phyloP scores from a whole-genome alignment of 1,140 invertebrate genomes.

The Heliconius hermathena region DNA sequence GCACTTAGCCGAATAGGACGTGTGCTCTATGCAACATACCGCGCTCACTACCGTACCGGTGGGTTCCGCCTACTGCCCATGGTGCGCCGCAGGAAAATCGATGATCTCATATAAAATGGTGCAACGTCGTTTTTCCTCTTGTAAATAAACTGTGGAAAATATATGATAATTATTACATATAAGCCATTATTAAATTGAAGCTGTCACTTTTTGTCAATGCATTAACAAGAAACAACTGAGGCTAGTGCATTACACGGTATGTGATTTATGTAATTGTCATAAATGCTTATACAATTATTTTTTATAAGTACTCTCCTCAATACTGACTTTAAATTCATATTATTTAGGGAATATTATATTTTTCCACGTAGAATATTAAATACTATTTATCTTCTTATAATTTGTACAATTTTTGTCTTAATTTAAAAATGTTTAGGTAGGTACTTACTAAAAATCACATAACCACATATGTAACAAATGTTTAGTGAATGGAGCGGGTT shows the following conservation, averaged over 20 bases:
- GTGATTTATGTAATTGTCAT: not conserved
- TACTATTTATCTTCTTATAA: not conserved
- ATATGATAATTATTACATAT: not conserved
- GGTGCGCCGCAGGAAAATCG: conserved; percentile 47
- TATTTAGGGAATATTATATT: not conserved
- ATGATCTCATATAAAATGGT: conserved; percentile 44
- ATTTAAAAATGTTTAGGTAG: not conserved
- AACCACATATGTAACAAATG: conserved; percentile 6
- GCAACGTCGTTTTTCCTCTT: conserved; percentile 34
- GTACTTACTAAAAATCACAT: not conserved
- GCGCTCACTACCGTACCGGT: conserved; percentile 34
- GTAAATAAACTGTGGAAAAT: not conserved
- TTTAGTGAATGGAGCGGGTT: conserved; percentile 41
- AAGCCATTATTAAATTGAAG: not conserved
- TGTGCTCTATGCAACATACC: conserved; percentile 38
- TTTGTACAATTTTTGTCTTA: not conserved
- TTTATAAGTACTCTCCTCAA: not conserved
- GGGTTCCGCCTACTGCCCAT: conserved; percentile 28
- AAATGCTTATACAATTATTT: not conserved
- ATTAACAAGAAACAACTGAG: not conserved
- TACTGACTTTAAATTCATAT: not conserved
- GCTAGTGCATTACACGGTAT: not conserved
- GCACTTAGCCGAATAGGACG: conserved; percentile 25
- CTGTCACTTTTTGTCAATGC: not conserved
- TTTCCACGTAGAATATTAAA: not conserved